Percentiles rank a stretch among this genome's conserved stretches.
Evolutionary conservation across 2,113 vertebrate species (phyloP).

Genomic region (Stegastes partitus): DNA sequence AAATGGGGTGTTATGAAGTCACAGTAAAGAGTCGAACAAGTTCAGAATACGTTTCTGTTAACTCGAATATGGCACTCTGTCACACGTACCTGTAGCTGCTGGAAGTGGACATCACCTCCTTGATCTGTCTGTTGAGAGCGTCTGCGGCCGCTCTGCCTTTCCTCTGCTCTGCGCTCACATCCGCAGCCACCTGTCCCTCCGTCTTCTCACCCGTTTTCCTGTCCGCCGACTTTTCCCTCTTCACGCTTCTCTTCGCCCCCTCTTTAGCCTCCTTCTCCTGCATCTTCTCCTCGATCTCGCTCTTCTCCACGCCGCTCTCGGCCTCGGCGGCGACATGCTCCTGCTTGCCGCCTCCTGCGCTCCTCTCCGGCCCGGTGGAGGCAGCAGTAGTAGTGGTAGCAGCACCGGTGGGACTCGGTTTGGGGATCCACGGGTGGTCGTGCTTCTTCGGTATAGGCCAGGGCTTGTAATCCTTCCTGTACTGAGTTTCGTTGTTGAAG

Average conservation of each 20-base stretch:
- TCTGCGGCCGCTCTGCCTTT: conserved; percentile 90
- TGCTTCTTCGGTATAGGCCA: conserved; percentile 95
- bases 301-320: conserved; percentile 85
- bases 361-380: conserved; percentile 38
- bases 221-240: conserved; percentile 75
- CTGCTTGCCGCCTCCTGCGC: conserved; percentile 32
- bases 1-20: background rate
- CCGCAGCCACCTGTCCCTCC: conserved; percentile 53
- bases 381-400: background rate
- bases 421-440: conserved; percentile 98
- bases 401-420: conserved; percentile 79
- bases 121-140: conserved; percentile 94
- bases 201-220: conserved; percentile 59
- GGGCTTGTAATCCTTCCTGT: conserved; percentile 97
- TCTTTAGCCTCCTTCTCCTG: conserved; percentile 82
- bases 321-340: conserved; percentile 64
- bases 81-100: conserved; percentile 91
- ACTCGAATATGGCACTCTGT: background rate
- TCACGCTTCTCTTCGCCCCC: conserved; percentile 57
- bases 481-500: conserved; percentile 93
- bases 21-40: no score
- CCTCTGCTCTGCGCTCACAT: conserved; percentile 69
- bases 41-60: background rate
- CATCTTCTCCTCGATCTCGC: conserved; percentile 84
- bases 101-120: conserved; percentile 89